A percentile compares a stretch with the other conserved stretches of the same genome.
phyloP scores from a whole-genome alignment of 2,113 vertebrate genomes.

The Corynorhinus townsendii region DNA sequence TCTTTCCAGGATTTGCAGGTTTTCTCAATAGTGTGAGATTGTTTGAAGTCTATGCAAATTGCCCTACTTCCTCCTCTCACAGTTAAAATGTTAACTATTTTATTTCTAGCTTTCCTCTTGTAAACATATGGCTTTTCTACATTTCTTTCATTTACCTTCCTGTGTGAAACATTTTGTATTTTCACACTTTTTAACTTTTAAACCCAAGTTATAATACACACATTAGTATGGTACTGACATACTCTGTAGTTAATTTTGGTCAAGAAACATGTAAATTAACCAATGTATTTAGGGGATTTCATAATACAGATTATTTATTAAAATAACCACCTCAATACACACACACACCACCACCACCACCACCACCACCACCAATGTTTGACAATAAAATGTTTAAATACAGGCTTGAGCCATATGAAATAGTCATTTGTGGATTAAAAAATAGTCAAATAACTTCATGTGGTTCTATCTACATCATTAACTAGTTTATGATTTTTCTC shows the following conservation, averaged over 20 bases:
- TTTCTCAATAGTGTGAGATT: conserved; percentile 67
- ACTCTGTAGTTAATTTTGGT: conserved; percentile 1
- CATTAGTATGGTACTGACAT: not conserved
- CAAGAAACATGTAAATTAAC: conserved; percentile 29
- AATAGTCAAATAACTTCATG: not conserved
- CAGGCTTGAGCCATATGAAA: conserved; percentile 1
- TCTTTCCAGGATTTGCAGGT: conserved; percentile 70
- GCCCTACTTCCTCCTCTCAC: conserved; percentile 51
- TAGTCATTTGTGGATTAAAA: not conserved
- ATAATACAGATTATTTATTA: conserved; percentile 22
- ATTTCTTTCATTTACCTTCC: conserved; percentile 40
- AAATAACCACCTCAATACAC: not conserved
- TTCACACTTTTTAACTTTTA: conserved; percentile 34
- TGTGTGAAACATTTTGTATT: conserved; percentile 44
- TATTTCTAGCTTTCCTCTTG: conserved; percentile 56
- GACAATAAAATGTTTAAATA: not conserved
- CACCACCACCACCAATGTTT: not conserved
- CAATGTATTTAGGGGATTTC: conserved; percentile 31
- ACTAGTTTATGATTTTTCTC: not conserved
- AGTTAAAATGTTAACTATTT: conserved; percentile 63
- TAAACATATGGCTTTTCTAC: conserved; percentile 33
- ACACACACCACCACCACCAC: not conserved
- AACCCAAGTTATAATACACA: not conserved
- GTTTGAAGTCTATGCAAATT: conserved; percentile 74
- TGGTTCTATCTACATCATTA: not conserved